phyloP scores from a whole-genome alignment of 2,888 invertebrate species.

The Linnaemya tessellans region DNA sequence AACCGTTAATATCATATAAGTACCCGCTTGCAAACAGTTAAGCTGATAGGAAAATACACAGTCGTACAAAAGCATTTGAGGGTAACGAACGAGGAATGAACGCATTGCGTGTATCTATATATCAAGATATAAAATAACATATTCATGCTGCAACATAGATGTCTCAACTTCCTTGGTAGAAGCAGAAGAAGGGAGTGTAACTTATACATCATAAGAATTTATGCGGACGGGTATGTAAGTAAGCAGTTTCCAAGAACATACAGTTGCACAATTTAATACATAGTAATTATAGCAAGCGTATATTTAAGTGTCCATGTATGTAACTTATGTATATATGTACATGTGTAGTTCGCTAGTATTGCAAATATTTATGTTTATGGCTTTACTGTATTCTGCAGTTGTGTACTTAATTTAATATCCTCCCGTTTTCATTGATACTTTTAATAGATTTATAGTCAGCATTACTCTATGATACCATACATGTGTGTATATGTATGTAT shows the following conservation, averaged over 20 bases:
- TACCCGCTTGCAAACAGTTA: background rate
- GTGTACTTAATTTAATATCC: constrained; percentile 9
- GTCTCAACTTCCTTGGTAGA: background rate
- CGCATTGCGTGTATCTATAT: constrained; percentile 67
- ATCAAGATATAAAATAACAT: constrained; percentile 52
- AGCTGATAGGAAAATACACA: background rate
- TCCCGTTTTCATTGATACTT: constrained; percentile 26
- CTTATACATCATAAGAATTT: background rate
- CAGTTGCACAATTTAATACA: background rate
- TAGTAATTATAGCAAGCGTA: background rate
- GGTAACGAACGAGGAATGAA: constrained; percentile 19
- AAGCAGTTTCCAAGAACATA: background rate
- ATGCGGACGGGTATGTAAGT: background rate
- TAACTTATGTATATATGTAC: background rate
- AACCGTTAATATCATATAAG: background rate
- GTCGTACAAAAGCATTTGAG: background rate
- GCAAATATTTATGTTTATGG: constrained; percentile 36
- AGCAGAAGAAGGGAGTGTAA: background rate
- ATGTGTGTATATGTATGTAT: background rate
- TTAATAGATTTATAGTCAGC: constrained; percentile 43
- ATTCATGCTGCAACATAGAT: constrained; percentile 1
- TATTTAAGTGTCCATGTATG: background rate
- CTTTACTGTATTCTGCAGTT: constrained; percentile 24
- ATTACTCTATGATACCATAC: background rate
- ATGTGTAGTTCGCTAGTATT: background rate